Conservation (phyloP, 2,113 vertebrate genomes). For the Otocyon megalotis region DNA sequence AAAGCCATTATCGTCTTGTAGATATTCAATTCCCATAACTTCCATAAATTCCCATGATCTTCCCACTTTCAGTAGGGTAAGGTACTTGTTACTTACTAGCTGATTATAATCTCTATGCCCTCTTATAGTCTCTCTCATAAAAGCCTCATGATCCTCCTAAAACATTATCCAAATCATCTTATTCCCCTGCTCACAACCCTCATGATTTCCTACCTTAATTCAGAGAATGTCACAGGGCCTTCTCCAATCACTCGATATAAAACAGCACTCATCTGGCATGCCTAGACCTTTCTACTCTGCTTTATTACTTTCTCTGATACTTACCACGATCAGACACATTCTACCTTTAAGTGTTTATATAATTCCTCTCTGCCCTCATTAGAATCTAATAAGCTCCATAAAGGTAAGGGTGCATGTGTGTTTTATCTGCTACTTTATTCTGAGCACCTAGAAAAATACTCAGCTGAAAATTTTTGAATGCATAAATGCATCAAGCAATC, state of each 20-base stretch:
- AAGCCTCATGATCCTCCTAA: background rate
- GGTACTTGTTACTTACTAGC: background rate
- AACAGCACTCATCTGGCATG: background rate
- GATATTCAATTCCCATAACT: background rate
- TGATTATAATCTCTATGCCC: background rate
- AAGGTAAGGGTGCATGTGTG: background rate
- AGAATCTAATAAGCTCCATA: background rate
- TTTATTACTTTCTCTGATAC: background rate
- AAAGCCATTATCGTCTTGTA: background rate
- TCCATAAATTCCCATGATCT: background rate
- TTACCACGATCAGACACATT: background rate
- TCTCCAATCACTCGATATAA: background rate
- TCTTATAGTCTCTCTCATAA: background rate
- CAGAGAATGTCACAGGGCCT: background rate
- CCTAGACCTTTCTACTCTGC: background rate
- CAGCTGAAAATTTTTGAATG: background rate
- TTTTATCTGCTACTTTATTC: background rate
- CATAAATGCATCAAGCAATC: constrained; percentile 8
- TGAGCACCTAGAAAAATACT: background rate
- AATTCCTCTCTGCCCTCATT: background rate
- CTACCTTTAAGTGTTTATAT: background rate
- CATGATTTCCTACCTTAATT: background rate
- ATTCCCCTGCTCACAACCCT: background rate
- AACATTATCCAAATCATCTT: background rate
- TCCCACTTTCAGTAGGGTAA: background rate